Evolutionary conservation across 2,888 invertebrate species (phyloP), one percentile per base, ranked within the genome.

Genomic region (Cryptus viduatorius): DNA sequence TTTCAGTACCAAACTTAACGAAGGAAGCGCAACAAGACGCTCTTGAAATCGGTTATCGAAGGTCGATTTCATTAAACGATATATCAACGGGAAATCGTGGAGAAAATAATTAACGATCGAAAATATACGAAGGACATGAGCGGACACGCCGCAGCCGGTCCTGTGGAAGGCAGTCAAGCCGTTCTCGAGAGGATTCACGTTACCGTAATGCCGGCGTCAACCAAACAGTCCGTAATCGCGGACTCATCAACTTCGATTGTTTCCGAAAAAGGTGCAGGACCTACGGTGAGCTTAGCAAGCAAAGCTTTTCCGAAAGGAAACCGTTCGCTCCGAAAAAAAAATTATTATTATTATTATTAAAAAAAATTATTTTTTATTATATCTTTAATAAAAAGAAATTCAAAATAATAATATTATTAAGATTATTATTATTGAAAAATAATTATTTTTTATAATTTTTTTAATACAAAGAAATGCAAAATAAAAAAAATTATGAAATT

Each of bases 151-250:
- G 81, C 87, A 46, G 76, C 86, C 56, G 87, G 82, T 82, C 67
- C 87, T 78, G 84, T 88, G 48, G 88, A 90, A 81, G 87, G 88
- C 68, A 88, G 86, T 65, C 86, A 86, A 86, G 85, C 80, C 48
- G 87, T 90, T 72, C 84, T 89, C 37, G 85, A 89, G 64, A 86
- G 85, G 77, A 86, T 88, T 71, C 89, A 88, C 72, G 87, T 87
- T 59, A 86, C 88, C 67, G 87, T 90, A 56, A 84, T 89, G 86
- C 67, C 88, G 31, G 86, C 81, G 69, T 80, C 85, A 7, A 69
- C 65, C 4, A 87, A 88, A 69, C 79, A 88, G 59, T 84, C 84
- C 16, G 59, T 85, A n/a, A 8, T 29, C 42, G 69, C 29, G 42
- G 59, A 78, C 37, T 59, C 68, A 48, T 46, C 79, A 29, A 19